phyloP scores from a whole-genome alignment of 2,888 invertebrate species.

The Noctua janthina region DNA sequence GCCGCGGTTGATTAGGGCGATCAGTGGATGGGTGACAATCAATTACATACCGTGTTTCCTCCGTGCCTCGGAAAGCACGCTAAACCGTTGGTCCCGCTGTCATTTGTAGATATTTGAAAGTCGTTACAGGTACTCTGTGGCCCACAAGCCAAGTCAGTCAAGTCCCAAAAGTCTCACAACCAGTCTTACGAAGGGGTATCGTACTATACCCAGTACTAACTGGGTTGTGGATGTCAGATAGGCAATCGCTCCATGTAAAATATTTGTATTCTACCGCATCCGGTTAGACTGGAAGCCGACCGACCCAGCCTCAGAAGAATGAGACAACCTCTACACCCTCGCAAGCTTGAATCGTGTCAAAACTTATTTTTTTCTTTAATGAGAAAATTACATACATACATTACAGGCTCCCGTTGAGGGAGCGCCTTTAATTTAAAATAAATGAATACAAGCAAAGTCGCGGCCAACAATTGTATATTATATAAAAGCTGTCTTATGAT shows the following conservation, averaged over 20 bases:
- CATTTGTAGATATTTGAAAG: neutral
- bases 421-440: neutral
- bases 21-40: neutral
- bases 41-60: neutral
- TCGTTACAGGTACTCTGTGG: neutral
- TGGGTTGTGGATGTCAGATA: too few relatives aligned
- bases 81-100: neutral
- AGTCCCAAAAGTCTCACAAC: neutral
- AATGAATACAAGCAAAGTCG: neutral
- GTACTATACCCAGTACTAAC: too few relatives aligned
- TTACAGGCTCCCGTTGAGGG: neutral
- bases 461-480: neutral
- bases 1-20: neutral
- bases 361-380: neutral
- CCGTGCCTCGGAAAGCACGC: neutral
- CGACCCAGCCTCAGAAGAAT: neutral
- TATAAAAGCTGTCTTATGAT: neutral
- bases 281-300: neutral
- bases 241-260: neutral
- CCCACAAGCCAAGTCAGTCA: neutral
- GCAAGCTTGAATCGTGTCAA: neutral
- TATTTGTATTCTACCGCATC: neutral
- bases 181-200: neutral
- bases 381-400: neutral
- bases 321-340: neutral